Percentiles rank a stretch among this genome's conserved stretches.
These are phyloP conservation scores for Chironomus tepperi DNA, from an alignment of 1,140 invertebrate species.

Conservation along the genomic window DNA sequence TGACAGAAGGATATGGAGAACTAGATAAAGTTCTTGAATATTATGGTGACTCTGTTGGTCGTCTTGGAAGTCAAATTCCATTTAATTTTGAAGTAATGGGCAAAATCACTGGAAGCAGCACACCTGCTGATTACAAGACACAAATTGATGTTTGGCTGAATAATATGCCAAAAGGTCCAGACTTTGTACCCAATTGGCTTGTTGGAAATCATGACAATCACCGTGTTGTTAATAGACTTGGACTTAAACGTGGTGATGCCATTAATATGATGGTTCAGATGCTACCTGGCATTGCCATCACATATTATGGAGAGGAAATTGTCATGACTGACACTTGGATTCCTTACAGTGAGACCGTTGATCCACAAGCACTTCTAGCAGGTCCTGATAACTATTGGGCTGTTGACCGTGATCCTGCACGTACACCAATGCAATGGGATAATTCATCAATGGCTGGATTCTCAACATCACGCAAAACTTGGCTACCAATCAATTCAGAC, in stretches of 20 bases:
- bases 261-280: conserved; percentile 53
- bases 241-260: conserved; percentile 53
- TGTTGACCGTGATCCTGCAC: conserved; percentile 45
- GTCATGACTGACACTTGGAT: conserved; percentile 60
- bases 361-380: conserved; percentile 41
- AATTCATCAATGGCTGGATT: conserved; percentile 46
- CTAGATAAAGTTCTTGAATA: conserved; percentile 49
- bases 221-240: conserved; percentile 54
- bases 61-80: conserved; percentile 51
- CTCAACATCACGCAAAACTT: conserved; percentile 41
- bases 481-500: conserved; percentile 50
- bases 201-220: conserved; percentile 60
- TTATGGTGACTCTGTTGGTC: conserved; percentile 48
- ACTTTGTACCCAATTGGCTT: conserved; percentile 47
- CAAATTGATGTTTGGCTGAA: conserved; percentile 48
- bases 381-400: conserved; percentile 42
- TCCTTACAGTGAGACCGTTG: conserved; percentile 40
- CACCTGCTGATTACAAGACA: conserved; percentile 44
- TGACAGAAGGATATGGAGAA: conserved; percentile 54
- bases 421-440: conserved; percentile 56
- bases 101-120: conserved; percentile 43
- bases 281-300: conserved; percentile 55
- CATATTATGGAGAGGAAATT: conserved; percentile 55
- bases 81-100: conserved; percentile 52
- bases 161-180: conserved; percentile 43